Conservation (phyloP, 2,888 invertebrate genomes). For the Altica lythri region DNA sequence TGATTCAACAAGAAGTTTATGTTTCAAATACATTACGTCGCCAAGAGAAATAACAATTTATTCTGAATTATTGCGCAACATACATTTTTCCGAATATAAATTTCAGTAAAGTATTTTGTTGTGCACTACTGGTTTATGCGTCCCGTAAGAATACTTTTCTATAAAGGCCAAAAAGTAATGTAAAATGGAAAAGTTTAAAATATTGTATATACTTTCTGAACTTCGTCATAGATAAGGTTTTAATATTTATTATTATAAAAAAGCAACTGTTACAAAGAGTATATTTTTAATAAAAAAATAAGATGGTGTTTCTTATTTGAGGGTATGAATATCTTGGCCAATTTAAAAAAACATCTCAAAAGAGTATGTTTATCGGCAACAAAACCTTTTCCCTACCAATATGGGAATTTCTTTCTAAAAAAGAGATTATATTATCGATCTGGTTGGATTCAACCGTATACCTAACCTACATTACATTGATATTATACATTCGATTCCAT, state of each 20-base stretch:
- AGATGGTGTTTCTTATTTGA: no score
- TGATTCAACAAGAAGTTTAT: constrained; percentile 24
- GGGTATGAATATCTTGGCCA: no score
- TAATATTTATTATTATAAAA: no score
- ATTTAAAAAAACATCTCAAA: no score
- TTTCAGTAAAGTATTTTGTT: constrained; percentile 23
- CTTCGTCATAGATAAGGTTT: no score
- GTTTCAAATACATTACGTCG: constrained; percentile 26
- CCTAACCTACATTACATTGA: constrained; percentile 22
- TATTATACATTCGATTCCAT: constrained; percentile 24
- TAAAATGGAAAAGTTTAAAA: constrained; percentile 3
- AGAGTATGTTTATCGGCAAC: no score
- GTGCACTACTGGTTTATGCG: constrained; percentile 23
- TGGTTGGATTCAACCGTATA: constrained; percentile 6
- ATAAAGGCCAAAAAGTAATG: constrained; percentile 10
- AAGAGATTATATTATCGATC: constrained; percentile 22
- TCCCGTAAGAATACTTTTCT: constrained; percentile 21
- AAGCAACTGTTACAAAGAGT: no score
- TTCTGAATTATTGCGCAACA: constrained; percentile 24
- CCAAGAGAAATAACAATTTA: constrained; percentile 26
- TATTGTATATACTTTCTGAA: no score
- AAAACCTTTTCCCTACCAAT: no score
- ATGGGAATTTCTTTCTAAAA: constrained; percentile 9
- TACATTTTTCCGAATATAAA: constrained; percentile 23
- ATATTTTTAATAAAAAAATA: no score